These are phyloP conservation scores for Nyctereutes procyonoides DNA, from an alignment of 2,113 vertebrate genomes.

Conservation along the genomic window DNA sequence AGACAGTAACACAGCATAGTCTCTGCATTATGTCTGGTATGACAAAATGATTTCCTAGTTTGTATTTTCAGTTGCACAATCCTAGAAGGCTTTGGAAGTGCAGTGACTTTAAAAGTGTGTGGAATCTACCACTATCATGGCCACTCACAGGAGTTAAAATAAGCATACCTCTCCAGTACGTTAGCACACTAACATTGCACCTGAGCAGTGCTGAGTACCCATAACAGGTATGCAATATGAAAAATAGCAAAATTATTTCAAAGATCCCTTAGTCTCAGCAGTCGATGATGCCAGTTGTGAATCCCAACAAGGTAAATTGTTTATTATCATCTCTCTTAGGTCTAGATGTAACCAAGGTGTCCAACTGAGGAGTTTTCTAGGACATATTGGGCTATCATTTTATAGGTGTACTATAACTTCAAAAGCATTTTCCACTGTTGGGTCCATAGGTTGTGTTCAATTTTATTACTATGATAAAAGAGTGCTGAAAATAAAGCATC, in stretches of 20 bases:
- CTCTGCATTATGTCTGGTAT: not conserved
- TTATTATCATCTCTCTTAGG: not conserved
- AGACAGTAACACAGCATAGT: not conserved
- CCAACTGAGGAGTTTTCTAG: not conserved
- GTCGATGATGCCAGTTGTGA: not conserved
- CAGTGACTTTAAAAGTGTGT: not conserved
- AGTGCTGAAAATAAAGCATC: not conserved
- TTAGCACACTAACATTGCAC: not conserved
- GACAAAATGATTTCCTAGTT: not conserved
- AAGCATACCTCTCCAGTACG: not conserved
- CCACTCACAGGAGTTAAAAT: not conserved
- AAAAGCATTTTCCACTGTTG: not conserved
- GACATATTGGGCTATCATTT: not conserved
- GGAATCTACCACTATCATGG: not conserved
- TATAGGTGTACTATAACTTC: not conserved
- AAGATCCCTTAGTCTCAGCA: not conserved
- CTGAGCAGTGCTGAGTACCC: not conserved
- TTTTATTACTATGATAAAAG: not conserved
- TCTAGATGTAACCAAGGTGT: not conserved
- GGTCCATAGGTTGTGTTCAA: not conserved
- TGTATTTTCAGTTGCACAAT: not conserved
- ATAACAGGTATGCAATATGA: not conserved
- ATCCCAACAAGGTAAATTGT: not conserved
- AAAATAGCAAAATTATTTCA: not conserved
- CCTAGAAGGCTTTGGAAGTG: not conserved